Percentiles rank a stretch among this genome's conserved stretches.
These are phyloP conservation scores for Archivesica marissinica DNA, from an alignment of 1,140 invertebrate species.

Conservation along the genomic window DNA sequence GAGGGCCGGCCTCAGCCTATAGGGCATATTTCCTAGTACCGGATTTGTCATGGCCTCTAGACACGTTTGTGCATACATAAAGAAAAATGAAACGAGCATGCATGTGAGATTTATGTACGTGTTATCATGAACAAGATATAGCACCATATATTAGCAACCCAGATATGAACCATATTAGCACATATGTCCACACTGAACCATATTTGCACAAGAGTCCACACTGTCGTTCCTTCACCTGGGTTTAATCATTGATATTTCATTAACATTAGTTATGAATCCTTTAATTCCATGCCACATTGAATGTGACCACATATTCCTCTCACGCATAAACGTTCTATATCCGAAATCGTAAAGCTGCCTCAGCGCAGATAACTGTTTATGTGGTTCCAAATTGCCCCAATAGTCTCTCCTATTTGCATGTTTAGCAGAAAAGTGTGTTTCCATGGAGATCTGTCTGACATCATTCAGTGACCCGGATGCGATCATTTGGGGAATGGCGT, in stretches of 20 bases:
- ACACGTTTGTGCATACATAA: too few relatives aligned
- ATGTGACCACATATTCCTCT: slow-evolving; percentile 20
- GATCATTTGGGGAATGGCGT: slow-evolving; percentile 57
- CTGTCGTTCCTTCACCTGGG: too few relatives aligned
- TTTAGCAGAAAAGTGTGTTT: slow-evolving; percentile 41
- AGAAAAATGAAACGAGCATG: too few relatives aligned
- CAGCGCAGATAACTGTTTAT: slow-evolving; percentile 5
- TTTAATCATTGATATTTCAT: slow-evolving; percentile 47
- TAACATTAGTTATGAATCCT: slow-evolving; percentile 27
- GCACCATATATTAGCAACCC: too few relatives aligned
- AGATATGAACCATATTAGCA: too few relatives aligned
- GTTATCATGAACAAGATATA: too few relatives aligned
- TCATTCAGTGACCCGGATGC: slow-evolving; percentile 37
- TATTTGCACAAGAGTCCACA: too few relatives aligned
- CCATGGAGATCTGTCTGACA: slow-evolving; percentile 62
- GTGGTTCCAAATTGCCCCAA: not conserved
- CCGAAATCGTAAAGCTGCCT: slow-evolving; percentile 43
- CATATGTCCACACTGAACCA: too few relatives aligned
- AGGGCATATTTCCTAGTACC: too few relatives aligned
- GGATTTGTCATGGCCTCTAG: too few relatives aligned
- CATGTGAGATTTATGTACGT: too few relatives aligned
- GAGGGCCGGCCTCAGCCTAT: too few relatives aligned
- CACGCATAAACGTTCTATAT: slow-evolving; percentile 47
- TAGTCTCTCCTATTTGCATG: not conserved
- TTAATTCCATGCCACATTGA: slow-evolving; percentile 6